Base-by-base conservation (phyloP, 2,113 vertebrate genomes). In the Lepisosteus osseus region DNA sequence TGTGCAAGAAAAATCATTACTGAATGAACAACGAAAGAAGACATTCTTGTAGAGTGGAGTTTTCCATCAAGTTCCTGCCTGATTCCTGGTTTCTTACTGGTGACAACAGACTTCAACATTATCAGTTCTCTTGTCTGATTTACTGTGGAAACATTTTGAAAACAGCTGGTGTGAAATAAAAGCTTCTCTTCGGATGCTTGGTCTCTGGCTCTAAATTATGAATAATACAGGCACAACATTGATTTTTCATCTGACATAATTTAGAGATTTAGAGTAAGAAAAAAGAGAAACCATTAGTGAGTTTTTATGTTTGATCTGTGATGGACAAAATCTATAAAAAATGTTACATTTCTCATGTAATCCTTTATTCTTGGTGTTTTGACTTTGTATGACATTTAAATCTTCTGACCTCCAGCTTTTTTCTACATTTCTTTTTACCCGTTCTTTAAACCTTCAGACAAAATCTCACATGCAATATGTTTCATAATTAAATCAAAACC, bases 1-100 rank as follows among this genome's bases (percentile, higher is more conserved):
- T 85, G 80, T 72, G 17, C 67, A 84, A 76, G 64, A 82, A 81
- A 29, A 29, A 29, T 17, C 86, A 88, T 84, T 82, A 71, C 59
- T 73, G 71, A 74, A 81, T 82, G 79, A 86, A 87, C 88, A 89
- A 83, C 77, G 64, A 74, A 82, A 77, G 76, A 86, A 81, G 82
- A 87, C 82, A 86, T 72, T 75, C 66, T 78, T 6, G 83, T 84
- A 77, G 73, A 73, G 68, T 76, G 40, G 76, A 73, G 40, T 86
- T 83, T 82, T 84, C 78, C 79, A 0, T 80, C 59, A 51, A 72
- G 45, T 67, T 81, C 77, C 76, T 78, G 54, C 42, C 43, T 42
- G 77, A 41, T 9, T 13, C 51, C 4, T n/a, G 14, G 62, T 59
- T 51, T 29, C 41, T n/a, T 41, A 65, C n/a, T 17, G n/a, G 61